Evolutionary conservation across 2,888 invertebrate species (phyloP).

Genomic region (Merodon equestris): DNA sequence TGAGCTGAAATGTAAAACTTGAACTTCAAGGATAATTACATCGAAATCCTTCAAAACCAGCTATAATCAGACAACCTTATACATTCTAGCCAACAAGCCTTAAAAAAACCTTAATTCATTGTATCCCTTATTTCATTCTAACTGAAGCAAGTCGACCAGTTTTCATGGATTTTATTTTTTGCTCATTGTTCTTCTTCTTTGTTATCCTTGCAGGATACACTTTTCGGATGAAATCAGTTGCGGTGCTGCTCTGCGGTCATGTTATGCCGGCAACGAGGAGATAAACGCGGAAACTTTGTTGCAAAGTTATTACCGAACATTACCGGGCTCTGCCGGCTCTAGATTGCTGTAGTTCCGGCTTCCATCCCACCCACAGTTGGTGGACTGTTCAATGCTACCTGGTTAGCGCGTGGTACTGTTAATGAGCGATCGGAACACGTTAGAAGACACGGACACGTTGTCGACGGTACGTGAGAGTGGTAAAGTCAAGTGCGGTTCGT

Average conservation of each 20-base stretch:
- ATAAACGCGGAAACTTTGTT: slow-evolving; percentile 44
- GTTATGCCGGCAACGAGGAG: slow-evolving; percentile 27
- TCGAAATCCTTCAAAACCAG: slow-evolving; percentile 46
- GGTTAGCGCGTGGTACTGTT: slow-evolving; percentile 14
- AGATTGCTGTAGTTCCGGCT: not conserved
- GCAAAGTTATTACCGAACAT: slow-evolving; percentile 32
- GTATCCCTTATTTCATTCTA: slow-evolving; percentile 8
- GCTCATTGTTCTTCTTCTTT: slow-evolving; percentile 23
- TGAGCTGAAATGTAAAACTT: slow-evolving; percentile 33
- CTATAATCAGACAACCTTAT: slow-evolving; percentile 40
- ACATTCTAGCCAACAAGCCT: not conserved
- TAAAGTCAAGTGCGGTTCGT: slow-evolving; percentile 1
- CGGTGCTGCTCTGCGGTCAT: slow-evolving; percentile 52
- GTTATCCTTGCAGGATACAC: slow-evolving; percentile 53
- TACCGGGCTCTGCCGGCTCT: slow-evolving; percentile 28
- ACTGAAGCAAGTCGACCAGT: too few species aligned
- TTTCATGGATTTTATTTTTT: not conserved
- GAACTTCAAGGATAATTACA: slow-evolving; percentile 44
- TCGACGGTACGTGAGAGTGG: too few species aligned
- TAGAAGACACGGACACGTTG: too few species aligned
- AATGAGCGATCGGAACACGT: slow-evolving; percentile 13
- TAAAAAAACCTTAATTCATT: slow-evolving; percentile 22
- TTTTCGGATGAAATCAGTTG: slow-evolving; percentile 44
- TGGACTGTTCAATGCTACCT: slow-evolving; percentile 12
- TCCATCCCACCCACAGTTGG: not conserved